These are phyloP conservation scores for Chelmon rostratus DNA, from an alignment of 2,797 vertebrate genomes.

Conservation along the genomic window DNA sequence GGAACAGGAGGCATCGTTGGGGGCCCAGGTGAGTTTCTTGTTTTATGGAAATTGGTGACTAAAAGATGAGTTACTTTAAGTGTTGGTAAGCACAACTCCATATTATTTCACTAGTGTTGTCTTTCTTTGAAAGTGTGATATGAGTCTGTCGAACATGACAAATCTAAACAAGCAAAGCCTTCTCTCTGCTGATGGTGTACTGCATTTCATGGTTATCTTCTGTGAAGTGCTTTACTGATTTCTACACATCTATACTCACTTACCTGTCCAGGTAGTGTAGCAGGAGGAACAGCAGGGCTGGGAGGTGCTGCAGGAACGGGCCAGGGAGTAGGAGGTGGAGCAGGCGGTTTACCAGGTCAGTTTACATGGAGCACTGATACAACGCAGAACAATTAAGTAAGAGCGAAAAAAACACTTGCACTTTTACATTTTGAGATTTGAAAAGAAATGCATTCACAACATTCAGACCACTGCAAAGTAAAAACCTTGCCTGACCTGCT, in stretches of 20 bases:
- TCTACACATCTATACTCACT: constrained; percentile 14
- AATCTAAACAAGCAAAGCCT: not conserved
- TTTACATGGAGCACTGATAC: not conserved
- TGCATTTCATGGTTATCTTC: not conserved
- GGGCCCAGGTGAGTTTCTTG: constrained; percentile 52
- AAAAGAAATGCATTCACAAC: constrained; percentile 17
- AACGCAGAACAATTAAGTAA: not conserved
- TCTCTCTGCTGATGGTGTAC: not conserved
- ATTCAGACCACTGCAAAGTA: not conserved
- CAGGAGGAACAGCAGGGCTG: constrained; percentile 58
- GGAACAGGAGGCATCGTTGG: constrained; percentile 59
- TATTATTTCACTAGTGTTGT: not conserved
- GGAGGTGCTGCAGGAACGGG: constrained; percentile 59
- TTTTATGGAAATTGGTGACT: not conserved
- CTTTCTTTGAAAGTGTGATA: not conserved
- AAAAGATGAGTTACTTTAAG: not conserved
- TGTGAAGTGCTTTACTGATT: not conserved
- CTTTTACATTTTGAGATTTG: constrained; percentile 5
- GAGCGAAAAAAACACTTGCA: not conserved
- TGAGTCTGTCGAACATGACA: not conserved
- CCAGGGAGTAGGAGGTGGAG: constrained; percentile 59
- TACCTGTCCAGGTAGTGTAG: constrained; percentile 48
- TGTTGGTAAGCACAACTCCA: not conserved
- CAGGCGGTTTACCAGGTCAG: constrained; percentile 64
- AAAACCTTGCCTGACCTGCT: not conserved